Evolutionary conservation across 2,888 invertebrate genomes (phyloP).

Genomic region (Eutolmus rufibarbis): DNA sequence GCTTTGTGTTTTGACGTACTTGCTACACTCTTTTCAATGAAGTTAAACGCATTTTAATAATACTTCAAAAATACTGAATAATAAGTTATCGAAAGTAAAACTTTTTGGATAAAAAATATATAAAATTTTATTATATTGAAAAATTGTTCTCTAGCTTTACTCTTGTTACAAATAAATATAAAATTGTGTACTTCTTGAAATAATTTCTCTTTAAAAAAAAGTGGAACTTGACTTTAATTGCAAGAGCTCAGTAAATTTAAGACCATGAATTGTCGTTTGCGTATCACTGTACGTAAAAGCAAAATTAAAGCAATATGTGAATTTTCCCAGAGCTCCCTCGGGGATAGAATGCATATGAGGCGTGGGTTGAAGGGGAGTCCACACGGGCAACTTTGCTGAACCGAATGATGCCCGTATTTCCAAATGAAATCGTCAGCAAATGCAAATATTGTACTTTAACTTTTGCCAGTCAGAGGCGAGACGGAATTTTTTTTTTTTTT

Average conservation of each 20-base stretch:
- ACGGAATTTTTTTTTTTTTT: background rate
- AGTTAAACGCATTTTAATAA: no score
- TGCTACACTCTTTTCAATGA: no score
- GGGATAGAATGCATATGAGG: background rate
- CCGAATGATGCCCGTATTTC: background rate
- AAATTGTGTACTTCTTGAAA: no score
- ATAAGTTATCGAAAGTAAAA: no score
- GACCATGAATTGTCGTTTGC: background rate
- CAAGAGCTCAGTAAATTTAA: background rate
- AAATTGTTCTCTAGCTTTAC: no score
- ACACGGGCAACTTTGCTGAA: background rate
- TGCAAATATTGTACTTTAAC: background rate
- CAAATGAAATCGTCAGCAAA: background rate
- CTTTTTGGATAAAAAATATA: no score
- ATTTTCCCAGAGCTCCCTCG: background rate
- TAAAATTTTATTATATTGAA: no score
- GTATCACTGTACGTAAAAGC: background rate
- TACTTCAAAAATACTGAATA: no score
- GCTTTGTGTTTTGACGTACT: no score
- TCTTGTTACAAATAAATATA: no score
- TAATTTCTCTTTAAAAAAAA: no score
- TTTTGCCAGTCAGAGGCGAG: background rate
- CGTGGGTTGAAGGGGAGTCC: background rate
- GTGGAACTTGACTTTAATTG: no score
- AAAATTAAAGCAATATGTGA: background rate